phyloP scores from a whole-genome alignment of 1,140 invertebrate genomes.

The Spodoptera litura region DNA sequence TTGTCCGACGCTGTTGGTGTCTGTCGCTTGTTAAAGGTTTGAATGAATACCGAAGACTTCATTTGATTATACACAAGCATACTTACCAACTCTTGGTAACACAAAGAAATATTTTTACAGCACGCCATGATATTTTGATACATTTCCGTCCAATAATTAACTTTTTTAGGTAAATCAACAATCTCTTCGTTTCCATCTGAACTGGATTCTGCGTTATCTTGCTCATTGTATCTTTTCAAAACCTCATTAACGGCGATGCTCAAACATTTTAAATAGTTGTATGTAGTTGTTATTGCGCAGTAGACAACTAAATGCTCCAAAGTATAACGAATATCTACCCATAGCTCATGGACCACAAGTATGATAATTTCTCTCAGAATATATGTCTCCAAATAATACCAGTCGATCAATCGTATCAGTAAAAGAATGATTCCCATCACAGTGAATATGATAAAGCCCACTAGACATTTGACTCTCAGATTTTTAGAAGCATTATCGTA shows the following conservation, averaged over 20 bases:
- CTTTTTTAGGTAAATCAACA: conserved; percentile 15
- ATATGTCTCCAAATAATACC: not conserved
- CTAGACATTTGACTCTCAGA: not conserved
- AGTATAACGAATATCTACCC: not conserved
- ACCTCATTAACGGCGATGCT: not conserved
- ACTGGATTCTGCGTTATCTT: not conserved
- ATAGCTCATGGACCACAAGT: not conserved
- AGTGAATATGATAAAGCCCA: not conserved
- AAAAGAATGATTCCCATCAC: not conserved
- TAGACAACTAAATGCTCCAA: conserved; percentile 15
- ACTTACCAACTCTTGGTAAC: conserved; percentile 27
- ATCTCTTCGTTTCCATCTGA: not conserved
- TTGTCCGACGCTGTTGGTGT: too few species aligned
- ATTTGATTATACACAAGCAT: not conserved
- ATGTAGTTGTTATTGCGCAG: not conserved
- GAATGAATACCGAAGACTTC: not conserved
- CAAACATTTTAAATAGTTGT: conserved; percentile 1
- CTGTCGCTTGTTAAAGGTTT: not conserved
- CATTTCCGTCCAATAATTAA: conserved; percentile 13
- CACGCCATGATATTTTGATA: conserved; percentile 17
- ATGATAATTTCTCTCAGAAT: not conserved
- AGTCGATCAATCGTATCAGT: not conserved
- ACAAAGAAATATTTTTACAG: conserved; percentile 22
- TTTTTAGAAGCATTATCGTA: not conserved
- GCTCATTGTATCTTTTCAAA: not conserved